A percentile compares a stretch with the other conserved stretches of the same genome.
Evolutionary conservation across 2,113 vertebrate genomes (phyloP).

Genomic region (Heteronetta atricapilla): DNA sequence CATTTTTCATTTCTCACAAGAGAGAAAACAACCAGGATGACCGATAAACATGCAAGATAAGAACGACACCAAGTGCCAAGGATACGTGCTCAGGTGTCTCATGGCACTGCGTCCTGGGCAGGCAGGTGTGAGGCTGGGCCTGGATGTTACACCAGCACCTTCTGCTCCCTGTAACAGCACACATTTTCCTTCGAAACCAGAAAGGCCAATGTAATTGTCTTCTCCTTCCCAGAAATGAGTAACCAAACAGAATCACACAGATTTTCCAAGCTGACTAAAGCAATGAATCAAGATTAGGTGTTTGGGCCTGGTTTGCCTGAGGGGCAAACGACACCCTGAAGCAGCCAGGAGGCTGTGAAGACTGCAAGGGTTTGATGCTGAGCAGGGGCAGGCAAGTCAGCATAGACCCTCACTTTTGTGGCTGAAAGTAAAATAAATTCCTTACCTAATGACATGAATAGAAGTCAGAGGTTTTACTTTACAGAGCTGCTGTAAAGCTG

Average conservation of each 20-base stretch:
- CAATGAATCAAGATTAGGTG: not conserved
- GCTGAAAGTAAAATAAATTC: not conserved
- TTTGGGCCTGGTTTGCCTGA: not conserved
- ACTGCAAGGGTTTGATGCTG: not conserved
- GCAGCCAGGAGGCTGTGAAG: not conserved
- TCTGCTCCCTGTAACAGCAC: not conserved
- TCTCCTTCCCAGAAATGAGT: not conserved
- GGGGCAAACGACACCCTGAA: not conserved
- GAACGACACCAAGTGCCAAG: not conserved
- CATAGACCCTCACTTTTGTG: not conserved
- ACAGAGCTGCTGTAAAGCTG: not conserved
- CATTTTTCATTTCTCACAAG: not conserved
- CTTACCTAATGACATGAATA: not conserved
- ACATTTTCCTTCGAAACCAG: not conserved
- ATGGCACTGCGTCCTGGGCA: not conserved
- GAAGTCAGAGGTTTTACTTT: not conserved
- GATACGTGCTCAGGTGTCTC: not conserved
- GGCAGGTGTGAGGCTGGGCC: rapidly evolving
- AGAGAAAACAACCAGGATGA: not conserved
- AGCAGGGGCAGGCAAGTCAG: not conserved
- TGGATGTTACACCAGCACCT: not conserved
- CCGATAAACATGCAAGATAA: not conserved
- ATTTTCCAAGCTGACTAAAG: not conserved
- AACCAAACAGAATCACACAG: not conserved
- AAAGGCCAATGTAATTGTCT: not conserved